phyloP scores from a whole-genome alignment of 2,888 invertebrate genomes.

The Euphydryas editha region DNA sequence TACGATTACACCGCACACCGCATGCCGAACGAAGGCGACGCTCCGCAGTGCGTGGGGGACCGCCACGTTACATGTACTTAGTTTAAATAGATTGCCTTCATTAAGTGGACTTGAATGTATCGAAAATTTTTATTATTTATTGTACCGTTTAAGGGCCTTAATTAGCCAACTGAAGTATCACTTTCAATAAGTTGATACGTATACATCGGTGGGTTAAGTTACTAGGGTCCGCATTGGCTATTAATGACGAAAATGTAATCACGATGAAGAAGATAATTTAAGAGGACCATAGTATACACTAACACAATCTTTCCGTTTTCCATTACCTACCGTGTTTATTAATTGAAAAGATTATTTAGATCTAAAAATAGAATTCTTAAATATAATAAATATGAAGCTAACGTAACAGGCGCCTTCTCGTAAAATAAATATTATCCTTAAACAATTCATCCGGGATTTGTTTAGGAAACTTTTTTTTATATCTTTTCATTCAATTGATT shows the following conservation, averaged over 20 bases:
- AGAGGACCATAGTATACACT: neutral
- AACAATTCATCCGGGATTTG: neutral
- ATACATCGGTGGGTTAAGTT: neutral
- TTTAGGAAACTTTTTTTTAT: neutral
- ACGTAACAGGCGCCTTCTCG: neutral
- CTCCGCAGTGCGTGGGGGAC: slow-evolving; percentile 37
- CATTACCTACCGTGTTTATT: neutral
- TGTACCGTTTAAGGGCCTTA: neutral
- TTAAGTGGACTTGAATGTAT: slow-evolving; percentile 28
- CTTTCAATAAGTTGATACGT: neutral
- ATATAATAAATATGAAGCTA: neutral
- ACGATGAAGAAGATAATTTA: neutral
- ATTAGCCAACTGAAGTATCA: neutral
- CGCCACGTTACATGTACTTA: slow-evolving; percentile 17
- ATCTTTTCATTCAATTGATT: neutral
- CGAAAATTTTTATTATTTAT: slow-evolving; percentile 6
- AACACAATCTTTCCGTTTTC: too few relatives aligned
- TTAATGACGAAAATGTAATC: neutral
- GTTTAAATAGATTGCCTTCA: slow-evolving; percentile 31
- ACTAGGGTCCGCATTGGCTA: neutral
- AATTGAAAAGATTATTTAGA: neutral
- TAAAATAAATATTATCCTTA: slow-evolving; percentile 1
- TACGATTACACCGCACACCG: slow-evolving; percentile 56
- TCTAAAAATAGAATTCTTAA: neutral
- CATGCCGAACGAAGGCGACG: slow-evolving; percentile 12